Base-by-base conservation (phyloP, 2,113 vertebrate species). In the Axis porcinus region DNA sequence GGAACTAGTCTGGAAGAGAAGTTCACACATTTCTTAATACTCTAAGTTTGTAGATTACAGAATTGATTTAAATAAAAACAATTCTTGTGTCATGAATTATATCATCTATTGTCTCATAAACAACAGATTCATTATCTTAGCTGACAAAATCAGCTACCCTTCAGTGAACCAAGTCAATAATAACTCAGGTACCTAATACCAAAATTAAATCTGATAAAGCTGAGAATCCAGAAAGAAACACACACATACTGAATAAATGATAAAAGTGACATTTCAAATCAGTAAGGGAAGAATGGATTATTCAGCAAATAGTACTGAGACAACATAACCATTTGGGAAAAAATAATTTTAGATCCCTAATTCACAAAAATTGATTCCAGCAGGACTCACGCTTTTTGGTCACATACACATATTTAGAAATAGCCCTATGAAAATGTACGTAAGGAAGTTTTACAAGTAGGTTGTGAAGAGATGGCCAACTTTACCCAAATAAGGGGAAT, bases 11-110 rank as follows among this genome's bases (percentile, higher is more conserved):
- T 76, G 83, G 96, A 45, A 89, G 52, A 89, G 30, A 97, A 86
- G 87, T 97, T 95, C 94, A 97, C 76, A 97, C 70, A 17, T 86
- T 83, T 86, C 94, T 96, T 76, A 92, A 76, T 93, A 89, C 58
- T 89, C 67, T 91, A 89, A n/a, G 17, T 88, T 94, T 97, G 30
- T 90, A 96, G 88, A 57, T 81, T 86, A 92, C 67, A 60, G 19
- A 87, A 67, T 60, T 85, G 89, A 96, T 93, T 92, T 96, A 86
- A 92, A 58, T 91, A 30, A 58, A 60, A 87, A 96, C 47, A 50
- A 84, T 93, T 93, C 86, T 28, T 97, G 45, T 94, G 52, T 88
- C 36, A 23, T 76, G 23, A 96, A 84, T 88, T 93, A 54, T 12
- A 85, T 67, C 33, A 47, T 86, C 89, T 83, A 0, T 52, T 60